phyloP scores from a whole-genome alignment of 2,113 vertebrate species.

The Aramus guarauna region DNA sequence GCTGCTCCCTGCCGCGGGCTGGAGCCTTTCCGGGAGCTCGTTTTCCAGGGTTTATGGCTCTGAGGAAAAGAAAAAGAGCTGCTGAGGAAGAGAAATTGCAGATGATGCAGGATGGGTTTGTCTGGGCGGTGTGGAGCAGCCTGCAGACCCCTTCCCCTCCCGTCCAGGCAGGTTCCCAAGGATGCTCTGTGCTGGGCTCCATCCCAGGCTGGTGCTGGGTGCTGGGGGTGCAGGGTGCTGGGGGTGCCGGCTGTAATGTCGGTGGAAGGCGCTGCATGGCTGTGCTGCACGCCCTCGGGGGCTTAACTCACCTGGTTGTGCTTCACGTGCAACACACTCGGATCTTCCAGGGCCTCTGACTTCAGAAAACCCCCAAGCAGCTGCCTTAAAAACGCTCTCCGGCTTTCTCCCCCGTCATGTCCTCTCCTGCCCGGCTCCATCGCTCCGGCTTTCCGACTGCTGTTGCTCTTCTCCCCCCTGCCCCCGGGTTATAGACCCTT shows the following conservation, averaged over 20 bases:
- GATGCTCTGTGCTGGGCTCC: background rate
- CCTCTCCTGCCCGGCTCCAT: background rate
- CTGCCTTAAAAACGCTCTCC: background rate
- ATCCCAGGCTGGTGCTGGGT: rapidly evolving
- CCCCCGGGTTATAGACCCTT: background rate
- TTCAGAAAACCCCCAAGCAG: background rate
- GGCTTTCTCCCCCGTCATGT: background rate
- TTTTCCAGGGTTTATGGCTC: background rate
- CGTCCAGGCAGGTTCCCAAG: rapidly evolving
- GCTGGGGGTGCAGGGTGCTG: background rate
- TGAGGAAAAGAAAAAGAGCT: background rate
- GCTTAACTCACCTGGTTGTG: background rate
- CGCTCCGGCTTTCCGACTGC: background rate
- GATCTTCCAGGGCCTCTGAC: background rate
- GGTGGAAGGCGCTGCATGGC: rapidly evolving
- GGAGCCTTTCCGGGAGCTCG: background rate
- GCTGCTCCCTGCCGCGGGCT: background rate
- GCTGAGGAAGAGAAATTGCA: background rate
- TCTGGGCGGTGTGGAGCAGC: rapidly evolving
- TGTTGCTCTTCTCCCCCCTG: background rate
- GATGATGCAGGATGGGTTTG: background rate
- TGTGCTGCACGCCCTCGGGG: background rate
- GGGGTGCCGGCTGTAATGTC: no score
- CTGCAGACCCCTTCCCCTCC: rapidly evolving
- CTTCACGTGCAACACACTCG: background rate